phyloP scores from a whole-genome alignment of 2,888 invertebrate genomes.

The Cybosia mesomella region DNA sequence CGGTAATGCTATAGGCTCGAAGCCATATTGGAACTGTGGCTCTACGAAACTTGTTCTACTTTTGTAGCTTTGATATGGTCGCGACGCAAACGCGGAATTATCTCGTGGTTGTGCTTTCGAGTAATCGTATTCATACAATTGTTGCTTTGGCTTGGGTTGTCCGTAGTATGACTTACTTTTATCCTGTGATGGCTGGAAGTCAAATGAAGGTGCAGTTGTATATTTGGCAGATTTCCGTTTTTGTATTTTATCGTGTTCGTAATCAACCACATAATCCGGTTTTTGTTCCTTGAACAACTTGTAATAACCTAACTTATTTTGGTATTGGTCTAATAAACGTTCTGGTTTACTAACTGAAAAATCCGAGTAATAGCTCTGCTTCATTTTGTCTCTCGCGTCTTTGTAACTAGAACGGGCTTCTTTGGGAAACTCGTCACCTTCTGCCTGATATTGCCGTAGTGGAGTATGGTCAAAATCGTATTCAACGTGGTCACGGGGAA shows the following conservation, averaged over 20 bases:
- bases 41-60: constrained; percentile 77
- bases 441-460: constrained; percentile 73
- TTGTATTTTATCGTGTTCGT: constrained; percentile 59
- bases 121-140: constrained; percentile 68
- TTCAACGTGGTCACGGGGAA: constrained; percentile 59
- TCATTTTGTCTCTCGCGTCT: constrained; percentile 72
- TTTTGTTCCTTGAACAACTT: constrained; percentile 73
- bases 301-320: constrained; percentile 75
- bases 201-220: constrained; percentile 58
- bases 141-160: constrained; percentile 67
- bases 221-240: constrained; percentile 68
- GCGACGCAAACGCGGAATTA: constrained; percentile 70
- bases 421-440: constrained; percentile 74
- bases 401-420: constrained; percentile 70
- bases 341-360: constrained; percentile 75
- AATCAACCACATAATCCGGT: constrained; percentile 63
- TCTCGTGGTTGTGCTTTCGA: constrained; percentile 69
- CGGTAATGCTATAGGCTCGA: constrained; percentile 77
- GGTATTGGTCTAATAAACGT: constrained; percentile 67
- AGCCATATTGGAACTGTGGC: constrained; percentile 83
- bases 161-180: constrained; percentile 67
- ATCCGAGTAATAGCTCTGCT: constrained; percentile 75
- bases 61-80: constrained; percentile 65
- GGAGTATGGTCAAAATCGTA: constrained; percentile 69
- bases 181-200: constrained; percentile 55